Evolutionary conservation across 2,797 vertebrate genomes (phyloP).

Genomic region (Tapirus indicus): DNA sequence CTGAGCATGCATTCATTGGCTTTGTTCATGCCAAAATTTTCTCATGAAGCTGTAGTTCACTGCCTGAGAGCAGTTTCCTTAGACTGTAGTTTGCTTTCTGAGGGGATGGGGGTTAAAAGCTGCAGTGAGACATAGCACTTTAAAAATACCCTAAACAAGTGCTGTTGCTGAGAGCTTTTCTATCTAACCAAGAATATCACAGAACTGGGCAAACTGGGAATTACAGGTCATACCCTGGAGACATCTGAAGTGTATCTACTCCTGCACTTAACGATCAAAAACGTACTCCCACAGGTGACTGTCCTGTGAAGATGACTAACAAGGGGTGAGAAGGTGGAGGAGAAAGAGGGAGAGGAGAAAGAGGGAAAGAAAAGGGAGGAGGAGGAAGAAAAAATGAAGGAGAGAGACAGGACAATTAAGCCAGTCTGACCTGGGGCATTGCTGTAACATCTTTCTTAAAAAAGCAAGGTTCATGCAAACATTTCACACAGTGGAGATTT

Average conservation of each 20-base stretch:
- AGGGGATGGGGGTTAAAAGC: neutral
- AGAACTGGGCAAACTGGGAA: neutral
- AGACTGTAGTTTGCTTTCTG: constrained; percentile 2
- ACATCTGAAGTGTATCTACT: constrained; percentile 4
- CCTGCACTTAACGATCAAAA: constrained; percentile 14
- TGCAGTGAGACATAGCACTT: neutral
- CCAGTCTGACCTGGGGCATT: neutral
- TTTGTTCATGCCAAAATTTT: neutral
- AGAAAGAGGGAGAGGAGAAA: neutral
- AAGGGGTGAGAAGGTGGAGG: neutral
- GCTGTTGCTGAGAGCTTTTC: neutral
- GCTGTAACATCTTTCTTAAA: neutral
- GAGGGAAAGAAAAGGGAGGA: neutral
- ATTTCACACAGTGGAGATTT: neutral
- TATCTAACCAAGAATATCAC: constrained; percentile 47
- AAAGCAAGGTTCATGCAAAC: neutral
- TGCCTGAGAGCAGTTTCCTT: neutral
- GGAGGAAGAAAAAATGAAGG: too few species aligned
- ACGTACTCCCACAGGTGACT: neutral
- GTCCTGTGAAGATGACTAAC: neutral
- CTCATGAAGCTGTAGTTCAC: neutral
- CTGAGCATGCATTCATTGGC: neutral
- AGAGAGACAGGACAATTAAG: neutral
- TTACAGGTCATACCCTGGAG: neutral
- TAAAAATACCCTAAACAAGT: neutral